phyloP scores from a whole-genome alignment of 2,113 vertebrate genomes.

The Vidua macroura region DNA sequence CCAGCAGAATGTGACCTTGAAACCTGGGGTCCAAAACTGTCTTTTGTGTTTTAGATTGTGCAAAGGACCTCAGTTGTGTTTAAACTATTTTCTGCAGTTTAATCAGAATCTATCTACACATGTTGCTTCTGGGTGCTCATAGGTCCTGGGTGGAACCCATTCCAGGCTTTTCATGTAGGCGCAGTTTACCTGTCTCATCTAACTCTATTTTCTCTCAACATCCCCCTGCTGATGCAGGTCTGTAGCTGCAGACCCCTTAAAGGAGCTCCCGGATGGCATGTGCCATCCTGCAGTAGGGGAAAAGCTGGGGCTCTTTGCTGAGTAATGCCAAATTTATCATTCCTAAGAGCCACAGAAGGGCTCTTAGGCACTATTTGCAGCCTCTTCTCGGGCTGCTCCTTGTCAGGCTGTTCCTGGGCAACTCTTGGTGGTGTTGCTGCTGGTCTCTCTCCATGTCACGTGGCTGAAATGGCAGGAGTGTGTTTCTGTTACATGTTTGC shows the following conservation, averaged over 20 bases:
- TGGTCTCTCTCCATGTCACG: not conserved
- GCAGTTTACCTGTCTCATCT: not conserved
- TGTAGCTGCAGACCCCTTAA: not conserved
- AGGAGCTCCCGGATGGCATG: accelerated
- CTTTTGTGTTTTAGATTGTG: not conserved
- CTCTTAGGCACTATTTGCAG: not conserved
- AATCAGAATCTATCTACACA: not conserved
- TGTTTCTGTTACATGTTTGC: not conserved
- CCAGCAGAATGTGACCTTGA: not conserved
- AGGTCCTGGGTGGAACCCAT: not conserved
- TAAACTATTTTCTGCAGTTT: not conserved
- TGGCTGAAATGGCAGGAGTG: not conserved
- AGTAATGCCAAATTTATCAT: not conserved
- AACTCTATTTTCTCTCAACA: not conserved
- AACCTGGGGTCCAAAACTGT: not conserved
- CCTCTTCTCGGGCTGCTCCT: not conserved
- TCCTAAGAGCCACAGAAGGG: not conserved
- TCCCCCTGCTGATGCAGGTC: not conserved
- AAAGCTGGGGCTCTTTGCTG: not conserved
- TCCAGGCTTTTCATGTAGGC: not conserved
- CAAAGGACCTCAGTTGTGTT: not conserved
- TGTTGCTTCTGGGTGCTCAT: not conserved
- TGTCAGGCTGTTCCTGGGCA: not conserved
- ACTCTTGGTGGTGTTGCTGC: not conserved
- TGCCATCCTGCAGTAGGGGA: not conserved